Evolutionary conservation across 2,113 vertebrate genomes (phyloP), one percentile per base, ranked within the genome.

Genomic region (Apteryx owenii): DNA sequence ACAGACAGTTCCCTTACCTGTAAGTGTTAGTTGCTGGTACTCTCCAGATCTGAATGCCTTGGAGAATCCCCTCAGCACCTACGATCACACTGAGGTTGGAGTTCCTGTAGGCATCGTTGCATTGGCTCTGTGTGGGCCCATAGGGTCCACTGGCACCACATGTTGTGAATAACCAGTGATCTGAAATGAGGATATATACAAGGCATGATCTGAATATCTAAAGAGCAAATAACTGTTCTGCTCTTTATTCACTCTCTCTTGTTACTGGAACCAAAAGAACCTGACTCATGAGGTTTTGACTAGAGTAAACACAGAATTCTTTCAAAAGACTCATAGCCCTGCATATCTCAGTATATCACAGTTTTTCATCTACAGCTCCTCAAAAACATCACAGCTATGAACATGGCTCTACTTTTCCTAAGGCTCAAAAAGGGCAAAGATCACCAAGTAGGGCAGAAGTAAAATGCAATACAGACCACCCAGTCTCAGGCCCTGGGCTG

Each of bases 11-110:
- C 71, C 68, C 93, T 89, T 95, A 99, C 99, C 99, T 99, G 98
- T 99, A 99, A 10, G 98, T 99, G 96, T 99, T 98, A 15, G 98
- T 99, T 97, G 99, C 99, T 40, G 99, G 99, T 50, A 99, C 99
- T 89, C 96, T 98, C 99, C 99, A 99, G 96, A 98, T 99, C 95
- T 99, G 99, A 92, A 99, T 96, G 73, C 99, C 99, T 92, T 98
- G 99, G 95, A 99, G 98, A 81, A 98, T 97, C 40, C 99, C 99
- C 73, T 98, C 98, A 53, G 98, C 98, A 70, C 98, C 98, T 13
- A 99, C 98, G 20, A 98, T 96, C 97, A 99, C 99, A 26, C 99
- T 99, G 97, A 99, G 97, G 94, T 99, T 99, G 96, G 97, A 98
- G 93, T 98, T 99, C 92, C 98, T 98, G 96, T 99, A 99, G 95